Evolutionary conservation across 2,888 invertebrate species (phyloP).

Genomic region (Apocheima hispidaria): DNA sequence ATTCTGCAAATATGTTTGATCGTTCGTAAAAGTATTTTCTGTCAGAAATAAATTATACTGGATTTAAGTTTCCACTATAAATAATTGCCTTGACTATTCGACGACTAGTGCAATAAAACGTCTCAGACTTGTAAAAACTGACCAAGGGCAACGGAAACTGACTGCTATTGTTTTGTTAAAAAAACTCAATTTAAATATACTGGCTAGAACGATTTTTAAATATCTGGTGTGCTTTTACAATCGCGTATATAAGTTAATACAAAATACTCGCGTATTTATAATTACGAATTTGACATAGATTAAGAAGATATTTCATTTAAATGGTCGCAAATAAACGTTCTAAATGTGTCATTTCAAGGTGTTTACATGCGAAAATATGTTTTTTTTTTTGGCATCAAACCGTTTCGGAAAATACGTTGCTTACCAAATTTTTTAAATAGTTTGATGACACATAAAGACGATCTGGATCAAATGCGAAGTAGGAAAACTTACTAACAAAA

Average conservation of each 20-base stretch:
- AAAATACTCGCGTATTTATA: slow-evolving; percentile 7
- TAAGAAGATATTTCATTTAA: slow-evolving; percentile 18
- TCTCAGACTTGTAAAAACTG: slow-evolving; percentile 32
- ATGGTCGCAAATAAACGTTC: slow-evolving; percentile 17
- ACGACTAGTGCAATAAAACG: slow-evolving; percentile 30
- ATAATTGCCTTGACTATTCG: slow-evolving; percentile 20
- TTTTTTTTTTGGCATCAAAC: slow-evolving; percentile 9
- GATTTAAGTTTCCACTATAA: slow-evolving; percentile 18
- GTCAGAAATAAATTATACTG: slow-evolving; percentile 2
- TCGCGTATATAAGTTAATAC: slow-evolving; percentile 7
- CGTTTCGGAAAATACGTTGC: slow-evolving; percentile 22
- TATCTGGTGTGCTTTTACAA: slow-evolving; percentile 1
- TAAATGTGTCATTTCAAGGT: slow-evolving; percentile 19
- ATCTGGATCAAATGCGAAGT: slow-evolving; percentile 14
- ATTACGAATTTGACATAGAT: slow-evolving; percentile 16
- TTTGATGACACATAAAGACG: slow-evolving; percentile 21
- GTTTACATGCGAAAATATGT: slow-evolving; percentile 22
- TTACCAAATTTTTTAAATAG: slow-evolving; percentile 10
- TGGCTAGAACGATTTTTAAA: slow-evolving; percentile 24
- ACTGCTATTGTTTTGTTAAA: slow-evolving; percentile 27
- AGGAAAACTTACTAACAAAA: background rate
- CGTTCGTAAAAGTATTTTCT: slow-evolving; percentile 1
- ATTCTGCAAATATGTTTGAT: background rate
- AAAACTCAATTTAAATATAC: slow-evolving; percentile 18
- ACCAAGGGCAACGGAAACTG: slow-evolving; percentile 36